Conservation (phyloP, 2,888 invertebrate species). For the Tetheella fluctuosa region DNA sequence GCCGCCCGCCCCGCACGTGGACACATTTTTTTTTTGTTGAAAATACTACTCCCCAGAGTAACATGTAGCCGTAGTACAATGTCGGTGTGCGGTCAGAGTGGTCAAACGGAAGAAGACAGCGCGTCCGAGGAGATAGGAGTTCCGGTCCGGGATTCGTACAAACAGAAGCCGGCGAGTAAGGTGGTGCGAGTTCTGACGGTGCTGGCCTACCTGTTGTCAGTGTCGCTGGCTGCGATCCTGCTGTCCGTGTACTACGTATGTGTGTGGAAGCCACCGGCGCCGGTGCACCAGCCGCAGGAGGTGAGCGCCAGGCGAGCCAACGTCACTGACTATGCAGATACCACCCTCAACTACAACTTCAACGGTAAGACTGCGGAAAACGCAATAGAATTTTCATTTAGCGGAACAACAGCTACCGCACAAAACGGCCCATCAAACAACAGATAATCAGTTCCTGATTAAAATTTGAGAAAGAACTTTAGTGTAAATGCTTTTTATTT, state of each 20-base stretch:
- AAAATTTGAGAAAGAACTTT: too few species aligned
- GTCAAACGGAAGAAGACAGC: conserved; percentile 63
- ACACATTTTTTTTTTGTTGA: conserved; percentile 38
- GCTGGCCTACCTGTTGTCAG: conserved; percentile 91
- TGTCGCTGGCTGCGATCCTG: conserved; percentile 92
- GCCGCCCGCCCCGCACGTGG: conserved; percentile 52
- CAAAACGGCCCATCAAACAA: background rate
- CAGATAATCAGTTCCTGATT: too few species aligned
- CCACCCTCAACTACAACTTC: conserved; percentile 18
- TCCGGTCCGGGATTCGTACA: conserved; percentile 64
- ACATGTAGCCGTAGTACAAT: conserved; percentile 59
- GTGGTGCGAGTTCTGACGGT: conserved; percentile 89
- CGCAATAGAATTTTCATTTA: background rate
- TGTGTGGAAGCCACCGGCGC: conserved; percentile 89
- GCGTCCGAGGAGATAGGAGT: conserved; percentile 59
- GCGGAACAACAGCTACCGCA: too few species aligned
- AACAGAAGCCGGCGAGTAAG: conserved; percentile 73
- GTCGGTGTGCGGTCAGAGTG: conserved; percentile 70
- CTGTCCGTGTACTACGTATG: conserved; percentile 92
- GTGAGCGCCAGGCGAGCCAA: conserved; percentile 42
- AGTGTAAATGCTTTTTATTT: background rate
- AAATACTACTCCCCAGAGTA: conserved; percentile 32
- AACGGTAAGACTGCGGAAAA: conserved; percentile 13
- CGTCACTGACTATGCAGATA: conserved; percentile 33
- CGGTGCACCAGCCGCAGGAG: conserved; percentile 42